Base-by-base conservation (phyloP, 2,797 vertebrate genomes). In the Hippopotamyrus pictus region DNA sequence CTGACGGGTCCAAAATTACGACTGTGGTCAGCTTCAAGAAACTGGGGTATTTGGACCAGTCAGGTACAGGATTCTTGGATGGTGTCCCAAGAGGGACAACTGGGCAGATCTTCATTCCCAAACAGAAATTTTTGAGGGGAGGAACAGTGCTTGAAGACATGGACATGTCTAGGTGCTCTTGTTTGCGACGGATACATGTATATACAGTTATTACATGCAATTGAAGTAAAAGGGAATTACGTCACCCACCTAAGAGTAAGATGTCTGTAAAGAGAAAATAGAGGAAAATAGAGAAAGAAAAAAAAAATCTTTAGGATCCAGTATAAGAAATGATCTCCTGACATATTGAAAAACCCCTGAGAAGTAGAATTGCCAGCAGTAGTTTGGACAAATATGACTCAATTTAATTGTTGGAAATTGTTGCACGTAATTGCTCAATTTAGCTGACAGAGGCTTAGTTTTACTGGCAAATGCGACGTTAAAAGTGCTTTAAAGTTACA, bases 361-460 rank as follows among this genome's bases (percentile, higher is more conserved):
- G 82, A 57, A 84, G 82, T n/a, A 41, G 41, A 88, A 85, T 90
- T 90, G 86, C 89, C 88, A 76, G 48, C 41, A 54, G 41, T 29
- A 12, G 57, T 88, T 87, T 90, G 83, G 33, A 33, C 33, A 73
- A 88, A 89, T 44, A 48, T 17, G 57, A 62, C 59, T 53, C 69
- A 59, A 89, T 25, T 33, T 89, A 69, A 91, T 91, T 90, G 79
- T 11, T 62, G 88, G 48, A 90, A 90, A 89, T 48, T 84, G 90
- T 88, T 88, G 88, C 7, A 41, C 65, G n/a, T 88, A 86, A 88
- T 91, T 89, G 85, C 48, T 86, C 53, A 76, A 62, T 87, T 65
- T 87, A 89, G 87, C 62, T 82, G 87, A 53, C 88, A 73, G 9
- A 41, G 37, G 86, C 84, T 88, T 87, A 4, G 29, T 89, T 92